Base-by-base conservation (phyloP, 2,888 invertebrate species). In the Pelosia muscerda region DNA sequence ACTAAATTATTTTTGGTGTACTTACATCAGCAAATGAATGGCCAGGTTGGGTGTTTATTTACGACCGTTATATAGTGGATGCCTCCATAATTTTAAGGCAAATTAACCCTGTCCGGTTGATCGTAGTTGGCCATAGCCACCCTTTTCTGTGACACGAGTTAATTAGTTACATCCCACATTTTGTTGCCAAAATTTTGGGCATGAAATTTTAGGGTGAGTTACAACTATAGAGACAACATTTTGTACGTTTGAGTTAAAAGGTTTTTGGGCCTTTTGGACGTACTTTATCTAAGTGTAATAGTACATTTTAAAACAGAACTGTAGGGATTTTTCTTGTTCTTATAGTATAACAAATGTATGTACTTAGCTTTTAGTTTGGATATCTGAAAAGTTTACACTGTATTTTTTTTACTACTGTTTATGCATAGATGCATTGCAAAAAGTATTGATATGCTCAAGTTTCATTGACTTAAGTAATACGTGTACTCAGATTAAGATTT, bases 131-230 rank as follows among this genome's bases (percentile, higher is more conserved):
- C 68, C 71, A 65, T 71, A 66, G 64, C 65, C 76, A 80, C 81
- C 79, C 78, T 80, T 78, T 79, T 76, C 81, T 80, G 80, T 80
- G 81, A 72, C 74, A 73, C 62, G 65, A 72, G 76, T 76, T 78
- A 80, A 74, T 80, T 74, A 70, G 63, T 23, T 66, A 72, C 75
- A 76, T 73, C 68, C 73, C 72, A 73, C 72, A 73, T 75, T 79
- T 78, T 78, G 74, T 71, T 66, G 66, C 38, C 49, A 61, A 78
- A 78, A 76, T 78, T 78, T 72, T 28, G 69, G 49, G 68, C 64
- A 56, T 71, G 56, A 65, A 71, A 73, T 79, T 73, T 75, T 70
- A 79, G 57, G 67, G 59, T 38, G 49, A 76, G 69, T 69, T 69
- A 65, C 63, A 66, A 49, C 68, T 66, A 76, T 60, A 31, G n/a